phyloP scores from a whole-genome alignment of 2,888 invertebrate genomes.

The Agrotis puta region DNA sequence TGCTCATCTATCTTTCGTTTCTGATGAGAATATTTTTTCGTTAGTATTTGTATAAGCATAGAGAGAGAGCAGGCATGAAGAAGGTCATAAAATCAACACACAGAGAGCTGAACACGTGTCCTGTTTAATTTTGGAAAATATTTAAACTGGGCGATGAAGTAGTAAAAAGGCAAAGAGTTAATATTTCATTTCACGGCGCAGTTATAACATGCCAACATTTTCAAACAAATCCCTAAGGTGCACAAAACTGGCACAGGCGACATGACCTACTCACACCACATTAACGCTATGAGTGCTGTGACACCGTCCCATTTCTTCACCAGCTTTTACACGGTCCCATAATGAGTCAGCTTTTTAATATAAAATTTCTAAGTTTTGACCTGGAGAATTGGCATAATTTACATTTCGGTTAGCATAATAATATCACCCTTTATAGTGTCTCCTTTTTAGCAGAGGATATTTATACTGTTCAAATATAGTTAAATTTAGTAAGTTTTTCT shows the following conservation, averaged over 20 bases:
- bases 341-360: background rate
- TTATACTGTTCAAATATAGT: too few species aligned
- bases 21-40: too few species aligned
- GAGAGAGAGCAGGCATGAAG: background rate
- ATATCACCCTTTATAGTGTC: too few species aligned
- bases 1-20: background rate
- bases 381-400: background rate
- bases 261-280: constrained; percentile 15
- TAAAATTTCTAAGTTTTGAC: background rate
- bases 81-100: background rate
- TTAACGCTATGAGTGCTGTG: background rate
- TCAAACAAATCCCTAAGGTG: constrained; percentile 10
- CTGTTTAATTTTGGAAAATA: background rate
- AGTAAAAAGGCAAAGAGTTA: background rate
- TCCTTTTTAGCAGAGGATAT: too few species aligned
- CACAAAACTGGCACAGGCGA: background rate
- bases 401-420: background rate
- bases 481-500: background rate
- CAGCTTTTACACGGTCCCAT: background rate
- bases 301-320: constrained; percentile 9
- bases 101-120: too few species aligned
- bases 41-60: background rate
- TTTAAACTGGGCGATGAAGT: background rate
- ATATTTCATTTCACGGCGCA: background rate
- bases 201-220: background rate